Base-by-base conservation (phyloP, 92 coral and sea anemone genomes). In the Desmophyllum pertusum region DNA sequence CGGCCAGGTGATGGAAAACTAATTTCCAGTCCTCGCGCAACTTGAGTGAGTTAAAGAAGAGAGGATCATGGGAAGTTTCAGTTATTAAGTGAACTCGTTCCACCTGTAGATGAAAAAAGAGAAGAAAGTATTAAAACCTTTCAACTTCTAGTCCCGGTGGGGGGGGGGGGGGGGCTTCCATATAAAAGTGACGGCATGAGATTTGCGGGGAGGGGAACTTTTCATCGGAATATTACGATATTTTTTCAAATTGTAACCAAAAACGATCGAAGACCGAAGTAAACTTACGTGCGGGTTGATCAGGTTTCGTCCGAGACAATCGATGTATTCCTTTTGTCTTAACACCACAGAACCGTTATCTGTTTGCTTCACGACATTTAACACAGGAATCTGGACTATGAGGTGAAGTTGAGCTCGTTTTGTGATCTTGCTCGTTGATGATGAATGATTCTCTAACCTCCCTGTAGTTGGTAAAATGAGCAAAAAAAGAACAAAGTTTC, bases 331-430 rank as follows among this genome's bases (percentile, higher is more conserved):
- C 18, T 71, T 51, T 70, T 91, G 92, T 69, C 97, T 85, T 51
- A 82, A 14, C 53, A 15, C 53, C 13, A 48, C 1, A 17, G 2
- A 5, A 0, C 53, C 43, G 51, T 35, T 69, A 15, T 39, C 21
- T 37, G 37, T 33, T 25, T 61, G 78, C 21, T 33, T 30, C 7
- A 19, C 81, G 25, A 46, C 68, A 37, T 80, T 64, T 35, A 93
- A 35, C 70, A 93, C 86, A 59, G 97, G 97, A 86, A 93, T 83
- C 83, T 93, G 97, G 27, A 89, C 31, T 25, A 93, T 74, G 10
- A 93, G 84, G 87, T 93, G 88, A 37, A 93, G 83, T 65, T n/a
- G 53, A 48, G 53, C 53, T 48, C 53, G 53, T 48, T 17, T 48
- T 0, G 53, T 48, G 18, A 21, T 48, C 53, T 8, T 48, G 53